Base-by-base conservation (phyloP, 2,113 vertebrate species). In the Pedionomus torquatus region DNA sequence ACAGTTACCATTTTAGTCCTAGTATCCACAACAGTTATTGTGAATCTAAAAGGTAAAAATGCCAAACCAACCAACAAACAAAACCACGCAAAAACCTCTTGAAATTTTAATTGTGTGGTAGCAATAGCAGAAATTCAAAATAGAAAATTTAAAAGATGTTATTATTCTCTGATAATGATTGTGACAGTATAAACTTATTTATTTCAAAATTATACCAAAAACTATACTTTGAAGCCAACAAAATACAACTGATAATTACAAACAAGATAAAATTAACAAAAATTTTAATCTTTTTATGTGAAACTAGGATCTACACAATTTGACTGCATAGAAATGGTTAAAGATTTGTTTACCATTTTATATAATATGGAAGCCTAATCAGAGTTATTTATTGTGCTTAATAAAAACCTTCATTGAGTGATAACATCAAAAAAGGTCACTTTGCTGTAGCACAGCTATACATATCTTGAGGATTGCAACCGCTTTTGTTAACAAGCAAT, bases 31-130 rank as follows among this genome's bases (percentile, higher is more conserved):
- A 43, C 3, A 52, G 2, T 37, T 86, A 66, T 4, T 37, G 6
- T 52, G 21, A 92, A 88, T 74, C 28, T 17, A 80, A 63, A 31
- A 69, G 1, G 5, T n/a, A 33, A 84, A 81, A 75, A 13, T 0
- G 1, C 4, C 11, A 86, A 77, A n/a, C 1, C 4, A 69, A 35
- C 8, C 12, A 79, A 63, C 1, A 5, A 19, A 51, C 17, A 23
- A 43, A 37, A 0, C 2, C 9, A 8, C 3, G 2, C 6, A 16
- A 69, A 28, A n/a, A 2, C 0, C 4, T 11, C 11, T 51, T 55
- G 23, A 91, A 41, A 63, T 68, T 79, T 81, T 69, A 35, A 19
- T 54, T 75, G 9, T 48, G 33, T 77, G 4, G 63, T 61, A 86
- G 3, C 7, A 2, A 39, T 11, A 37, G 39, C 1, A 87, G 44